phyloP scores from a whole-genome alignment of 2,888 invertebrate species.

The Phalera bucephala region DNA sequence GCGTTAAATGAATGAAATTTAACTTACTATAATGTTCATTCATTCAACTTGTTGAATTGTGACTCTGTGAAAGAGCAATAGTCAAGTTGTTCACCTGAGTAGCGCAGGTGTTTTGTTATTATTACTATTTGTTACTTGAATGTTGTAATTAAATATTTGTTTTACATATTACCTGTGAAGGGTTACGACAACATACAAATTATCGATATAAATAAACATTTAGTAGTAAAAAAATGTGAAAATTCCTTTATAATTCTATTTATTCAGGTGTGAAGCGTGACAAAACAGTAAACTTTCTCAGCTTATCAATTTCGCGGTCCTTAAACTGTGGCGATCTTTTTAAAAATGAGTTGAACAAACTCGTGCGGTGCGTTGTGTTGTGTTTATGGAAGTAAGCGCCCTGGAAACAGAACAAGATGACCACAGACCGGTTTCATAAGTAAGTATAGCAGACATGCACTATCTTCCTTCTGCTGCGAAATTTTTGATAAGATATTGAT shows the following conservation, averaged over 20 bases:
- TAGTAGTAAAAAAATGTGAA: slow-evolving; percentile 4
- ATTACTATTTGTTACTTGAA: slow-evolving; percentile 3
- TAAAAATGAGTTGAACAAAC: slow-evolving; percentile 73
- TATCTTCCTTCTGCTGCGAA: slow-evolving; percentile 5
- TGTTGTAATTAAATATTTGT: neutral
- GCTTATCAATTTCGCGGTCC: slow-evolving; percentile 63
- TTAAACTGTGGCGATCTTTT: slow-evolving; percentile 47
- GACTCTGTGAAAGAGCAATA: slow-evolving; percentile 10
- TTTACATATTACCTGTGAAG: neutral
- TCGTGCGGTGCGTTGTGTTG: slow-evolving; percentile 26
- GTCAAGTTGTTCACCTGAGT: slow-evolving; percentile 27
- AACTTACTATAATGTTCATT: no score
- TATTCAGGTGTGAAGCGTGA: slow-evolving; percentile 54
- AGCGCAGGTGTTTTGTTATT: slow-evolving; percentile 40
- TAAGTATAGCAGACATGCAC: slow-evolving; percentile 57
- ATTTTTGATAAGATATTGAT: slow-evolving; percentile 25
- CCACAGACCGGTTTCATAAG: slow-evolving; percentile 85
- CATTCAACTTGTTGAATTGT: slow-evolving; percentile 11
- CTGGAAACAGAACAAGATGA: slow-evolving; percentile 60
- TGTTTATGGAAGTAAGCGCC: slow-evolving; percentile 20
- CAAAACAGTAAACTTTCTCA: slow-evolving; percentile 67
- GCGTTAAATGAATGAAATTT: no score
- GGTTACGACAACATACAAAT: neutral
- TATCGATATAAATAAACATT: neutral
- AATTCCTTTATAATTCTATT: slow-evolving; percentile 15